Conservation (phyloP, 1,140 invertebrate genomes). For the Phymastichus coffea region DNA sequence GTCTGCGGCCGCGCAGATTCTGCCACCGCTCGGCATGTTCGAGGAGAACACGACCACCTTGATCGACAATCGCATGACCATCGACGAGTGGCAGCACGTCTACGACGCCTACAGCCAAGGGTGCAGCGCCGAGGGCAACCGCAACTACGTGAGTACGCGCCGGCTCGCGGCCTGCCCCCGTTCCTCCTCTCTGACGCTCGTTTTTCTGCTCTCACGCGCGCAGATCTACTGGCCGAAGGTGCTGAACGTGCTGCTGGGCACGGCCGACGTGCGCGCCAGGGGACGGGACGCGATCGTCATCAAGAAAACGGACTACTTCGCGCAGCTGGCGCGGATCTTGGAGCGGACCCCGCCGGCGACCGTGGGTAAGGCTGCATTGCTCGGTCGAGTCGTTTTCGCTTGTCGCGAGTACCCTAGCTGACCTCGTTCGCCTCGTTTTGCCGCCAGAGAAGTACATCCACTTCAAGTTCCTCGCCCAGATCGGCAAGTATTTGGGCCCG, state of each 20-base stretch:
- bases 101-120: constrained; percentile 1
- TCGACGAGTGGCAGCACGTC: constrained; percentile 6
- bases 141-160: constrained; percentile 16
- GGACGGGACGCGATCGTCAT: neutral
- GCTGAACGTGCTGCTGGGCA: neutral
- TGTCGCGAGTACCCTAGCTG: no score
- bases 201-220: no score
- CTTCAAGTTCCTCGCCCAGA: constrained; percentile 24
- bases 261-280: neutral
- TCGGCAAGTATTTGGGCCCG: constrained; percentile 18
- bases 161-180: no score
- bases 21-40: constrained; percentile 18
- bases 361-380: neutral
- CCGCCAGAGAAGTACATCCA: constrained; percentile 14
- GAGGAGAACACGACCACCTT: constrained; percentile 15
- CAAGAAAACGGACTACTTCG: constrained; percentile 18
- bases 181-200: no score
- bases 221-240: constrained; percentile 17
- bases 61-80: constrained; percentile 10
- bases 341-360: neutral
- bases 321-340: constrained; percentile 4
- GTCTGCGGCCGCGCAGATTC: no score
- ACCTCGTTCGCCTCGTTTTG: neutral
- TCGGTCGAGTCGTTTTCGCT: no score
- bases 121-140: neutral